These are phyloP conservation scores for Theocolax elegans DNA, from an alignment of 1,140 invertebrate genomes.

Conservation along the genomic window DNA sequence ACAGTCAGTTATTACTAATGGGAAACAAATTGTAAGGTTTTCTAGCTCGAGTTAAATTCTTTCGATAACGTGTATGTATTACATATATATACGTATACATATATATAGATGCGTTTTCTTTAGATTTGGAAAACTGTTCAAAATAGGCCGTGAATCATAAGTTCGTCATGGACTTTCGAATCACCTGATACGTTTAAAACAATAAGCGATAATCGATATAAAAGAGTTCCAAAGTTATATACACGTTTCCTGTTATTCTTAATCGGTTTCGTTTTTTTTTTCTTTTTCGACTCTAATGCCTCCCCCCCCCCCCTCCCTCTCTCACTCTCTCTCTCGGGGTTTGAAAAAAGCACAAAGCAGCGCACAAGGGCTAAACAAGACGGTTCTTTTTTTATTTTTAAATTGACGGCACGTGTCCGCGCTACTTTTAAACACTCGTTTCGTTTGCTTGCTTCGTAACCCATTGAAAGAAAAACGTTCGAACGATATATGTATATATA, in stretches of 20 bases:
- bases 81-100: too few relatives aligned
- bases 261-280: not conserved
- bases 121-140: not conserved
- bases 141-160: constrained; percentile 1
- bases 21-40: too few relatives aligned
- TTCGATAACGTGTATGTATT: too few relatives aligned
- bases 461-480: constrained; percentile 27
- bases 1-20: too few relatives aligned
- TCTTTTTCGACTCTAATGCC: too few relatives aligned
- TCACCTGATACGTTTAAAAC: not conserved
- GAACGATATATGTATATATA: not conserved
- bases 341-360: not conserved
- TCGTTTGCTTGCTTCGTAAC: not conserved
- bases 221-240: not conserved
- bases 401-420: constrained; percentile 19
- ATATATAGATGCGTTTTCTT: too few relatives aligned
- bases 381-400: constrained; percentile 35
- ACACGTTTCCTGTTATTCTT: not conserved
- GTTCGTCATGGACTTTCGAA: constrained; percentile 3
- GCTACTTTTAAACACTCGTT: constrained; percentile 27
- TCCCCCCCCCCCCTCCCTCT: too few relatives aligned
- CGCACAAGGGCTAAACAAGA: constrained; percentile 13
- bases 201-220: not conserved
- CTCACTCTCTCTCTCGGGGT: not conserved
- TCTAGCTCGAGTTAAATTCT: too few relatives aligned